Evolutionary conservation across 2,113 vertebrate species (phyloP).

Genomic region (Micronycteris hirsuta): DNA sequence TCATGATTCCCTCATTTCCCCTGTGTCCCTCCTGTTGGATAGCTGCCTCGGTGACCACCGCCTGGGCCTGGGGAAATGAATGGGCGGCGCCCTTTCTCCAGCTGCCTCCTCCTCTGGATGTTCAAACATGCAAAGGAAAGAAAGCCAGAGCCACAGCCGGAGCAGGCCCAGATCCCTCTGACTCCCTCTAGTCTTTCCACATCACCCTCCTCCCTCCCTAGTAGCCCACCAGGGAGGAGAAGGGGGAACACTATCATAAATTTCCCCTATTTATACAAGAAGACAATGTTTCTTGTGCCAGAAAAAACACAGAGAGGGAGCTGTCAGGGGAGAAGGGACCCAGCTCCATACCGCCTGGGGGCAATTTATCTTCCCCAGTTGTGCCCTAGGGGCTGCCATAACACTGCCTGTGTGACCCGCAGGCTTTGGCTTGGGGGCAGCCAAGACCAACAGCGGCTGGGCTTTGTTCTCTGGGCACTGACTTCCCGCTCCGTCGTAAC

Average conservation of each 20-base stretch:
- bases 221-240: conserved; percentile 61
- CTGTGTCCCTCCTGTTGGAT: neutral
- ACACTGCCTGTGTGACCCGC: neutral
- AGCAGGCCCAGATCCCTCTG: neutral
- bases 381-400: conserved; percentile 5
- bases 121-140: neutral
- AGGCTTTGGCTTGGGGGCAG: conserved; percentile 31
- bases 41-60: neutral
- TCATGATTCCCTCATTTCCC: neutral
- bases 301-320: conserved; percentile 69
- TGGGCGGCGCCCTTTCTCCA: neutral
- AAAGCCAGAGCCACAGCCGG: neutral
- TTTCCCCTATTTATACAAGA: conserved; percentile 76
- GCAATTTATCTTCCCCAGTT: conserved; percentile 57
- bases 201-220: conserved; percentile 22
- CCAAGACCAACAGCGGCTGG: neutral
- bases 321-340: conserved; percentile 74
- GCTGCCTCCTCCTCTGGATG: neutral
- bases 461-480: conserved; percentile 32
- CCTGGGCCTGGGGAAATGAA: neutral
- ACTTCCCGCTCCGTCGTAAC: neutral
- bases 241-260: conserved; percentile 71
- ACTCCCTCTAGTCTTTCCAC: neutral
- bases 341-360: conserved; percentile 60
- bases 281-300: conserved; percentile 73